Evolutionary conservation across 2,113 vertebrate species (phyloP).

Genomic region (mouse (Mus musculus)): DNA sequence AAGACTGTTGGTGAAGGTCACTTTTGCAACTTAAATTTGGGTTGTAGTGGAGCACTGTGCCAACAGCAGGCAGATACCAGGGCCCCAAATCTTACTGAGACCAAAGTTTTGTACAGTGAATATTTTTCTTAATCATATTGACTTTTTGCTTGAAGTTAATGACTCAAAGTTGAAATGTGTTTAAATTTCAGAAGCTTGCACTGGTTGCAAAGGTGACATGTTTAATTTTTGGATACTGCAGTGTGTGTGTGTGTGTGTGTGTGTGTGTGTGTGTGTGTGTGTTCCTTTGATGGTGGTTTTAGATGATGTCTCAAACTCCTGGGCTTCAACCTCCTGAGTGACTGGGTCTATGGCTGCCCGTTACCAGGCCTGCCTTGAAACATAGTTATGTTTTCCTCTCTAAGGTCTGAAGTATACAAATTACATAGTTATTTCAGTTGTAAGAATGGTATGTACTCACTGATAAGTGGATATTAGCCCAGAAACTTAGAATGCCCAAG

Average conservation of each 20-base stretch:
- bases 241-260: background rate
- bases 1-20: background rate
- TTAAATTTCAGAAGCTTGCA: constrained; percentile 9
- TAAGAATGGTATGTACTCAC: background rate
- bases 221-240: constrained; percentile 40
- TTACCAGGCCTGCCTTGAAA: background rate
- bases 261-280: background rate
- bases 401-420: background rate
- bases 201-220: background rate
- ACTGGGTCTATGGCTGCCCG: background rate
- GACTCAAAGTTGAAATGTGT: constrained; percentile 1
- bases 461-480: too few relatives aligned
- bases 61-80: background rate
- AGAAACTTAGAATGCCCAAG: too few relatives aligned
- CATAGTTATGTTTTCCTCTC: background rate
- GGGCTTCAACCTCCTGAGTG: background rate
- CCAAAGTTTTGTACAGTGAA: constrained; percentile 18
- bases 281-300: background rate
- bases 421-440: background rate
- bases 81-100: background rate
- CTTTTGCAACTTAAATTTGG: background rate
- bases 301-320: background rate
- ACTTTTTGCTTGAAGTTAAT: constrained; percentile 43
- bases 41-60: background rate
- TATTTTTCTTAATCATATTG: background rate